Conservation (phyloP, 2,113 vertebrate genomes). For the Melanerpes formicivorus region DNA sequence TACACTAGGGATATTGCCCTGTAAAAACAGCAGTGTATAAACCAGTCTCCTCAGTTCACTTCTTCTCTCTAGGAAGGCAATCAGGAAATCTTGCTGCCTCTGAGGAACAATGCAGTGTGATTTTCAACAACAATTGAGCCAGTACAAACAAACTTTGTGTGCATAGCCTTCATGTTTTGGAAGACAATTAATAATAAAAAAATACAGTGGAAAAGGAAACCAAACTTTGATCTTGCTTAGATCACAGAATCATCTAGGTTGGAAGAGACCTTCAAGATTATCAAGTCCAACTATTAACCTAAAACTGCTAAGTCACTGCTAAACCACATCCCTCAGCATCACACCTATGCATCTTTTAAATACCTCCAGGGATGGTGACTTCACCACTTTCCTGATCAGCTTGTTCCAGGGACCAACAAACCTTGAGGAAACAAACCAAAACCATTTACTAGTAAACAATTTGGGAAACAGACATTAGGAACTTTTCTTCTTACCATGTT, state of each 20-base stretch:
- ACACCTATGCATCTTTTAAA: not conserved
- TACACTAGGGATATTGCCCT: not conserved
- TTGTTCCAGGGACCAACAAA: not conserved
- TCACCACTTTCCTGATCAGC: not conserved
- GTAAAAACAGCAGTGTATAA: not conserved
- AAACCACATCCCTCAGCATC: not conserved
- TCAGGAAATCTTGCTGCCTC: not conserved
- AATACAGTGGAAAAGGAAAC: not conserved
- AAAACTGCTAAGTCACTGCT: not conserved
- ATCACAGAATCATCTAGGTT: not conserved
- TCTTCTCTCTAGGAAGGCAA: not conserved
- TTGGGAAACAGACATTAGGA: too few species aligned
- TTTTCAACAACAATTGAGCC: not conserved
- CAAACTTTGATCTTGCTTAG: not conserved
- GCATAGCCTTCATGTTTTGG: not conserved
- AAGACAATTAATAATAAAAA: not conserved
- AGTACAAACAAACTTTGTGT: not conserved
- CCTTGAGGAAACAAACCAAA: not conserved
- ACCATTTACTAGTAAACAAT: not conserved
- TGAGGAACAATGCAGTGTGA: not conserved
- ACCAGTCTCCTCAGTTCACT: not conserved
- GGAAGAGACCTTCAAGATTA: not conserved
- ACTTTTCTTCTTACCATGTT: slow-evolving; percentile 84
- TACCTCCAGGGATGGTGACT: not conserved
- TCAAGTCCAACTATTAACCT: not conserved